Evolutionary conservation across 2,797 vertebrate species (phyloP).

Genomic region (Sebastes steindachneri): DNA sequence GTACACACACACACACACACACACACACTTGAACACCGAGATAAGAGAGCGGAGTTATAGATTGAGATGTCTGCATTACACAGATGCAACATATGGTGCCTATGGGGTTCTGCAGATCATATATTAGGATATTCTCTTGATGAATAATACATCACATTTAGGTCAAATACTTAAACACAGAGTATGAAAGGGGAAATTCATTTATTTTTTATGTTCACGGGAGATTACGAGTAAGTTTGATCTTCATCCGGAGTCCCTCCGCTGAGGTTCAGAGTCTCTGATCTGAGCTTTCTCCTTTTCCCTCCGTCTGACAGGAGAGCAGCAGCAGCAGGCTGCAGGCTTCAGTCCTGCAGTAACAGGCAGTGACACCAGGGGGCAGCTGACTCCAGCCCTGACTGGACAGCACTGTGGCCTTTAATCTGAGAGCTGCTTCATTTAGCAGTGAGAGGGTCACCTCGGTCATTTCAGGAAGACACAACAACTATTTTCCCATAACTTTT

Average conservation of each 20-base stretch:
- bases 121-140: constrained; percentile 11
- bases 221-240: constrained; percentile 15
- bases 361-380: constrained; percentile 51
- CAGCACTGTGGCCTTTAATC: background rate
- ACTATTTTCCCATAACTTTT: background rate
- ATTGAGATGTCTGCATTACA: constrained; percentile 9
- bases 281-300: background rate
- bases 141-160: constrained; percentile 39
- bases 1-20: background rate
- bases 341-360: constrained; percentile 12
- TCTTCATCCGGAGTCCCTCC: background rate
- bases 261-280: background rate
- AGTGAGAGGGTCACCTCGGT: background rate
- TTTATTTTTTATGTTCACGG: constrained; percentile 18
- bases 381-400: constrained; percentile 31
- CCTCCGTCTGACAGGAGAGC: background rate
- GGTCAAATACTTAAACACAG: constrained; percentile 33
- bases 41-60: constrained; percentile 10
- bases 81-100: background rate
- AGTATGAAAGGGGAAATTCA: background rate
- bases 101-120: constrained; percentile 3
- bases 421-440: background rate
- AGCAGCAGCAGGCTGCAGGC: background rate
- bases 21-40: background rate
- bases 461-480: background rate